A percentile compares a stretch with the other conserved stretches of the same genome.
Evolutionary conservation across 2,797 vertebrate genomes (phyloP).

Genomic region (Hippopotamyrus pictus): DNA sequence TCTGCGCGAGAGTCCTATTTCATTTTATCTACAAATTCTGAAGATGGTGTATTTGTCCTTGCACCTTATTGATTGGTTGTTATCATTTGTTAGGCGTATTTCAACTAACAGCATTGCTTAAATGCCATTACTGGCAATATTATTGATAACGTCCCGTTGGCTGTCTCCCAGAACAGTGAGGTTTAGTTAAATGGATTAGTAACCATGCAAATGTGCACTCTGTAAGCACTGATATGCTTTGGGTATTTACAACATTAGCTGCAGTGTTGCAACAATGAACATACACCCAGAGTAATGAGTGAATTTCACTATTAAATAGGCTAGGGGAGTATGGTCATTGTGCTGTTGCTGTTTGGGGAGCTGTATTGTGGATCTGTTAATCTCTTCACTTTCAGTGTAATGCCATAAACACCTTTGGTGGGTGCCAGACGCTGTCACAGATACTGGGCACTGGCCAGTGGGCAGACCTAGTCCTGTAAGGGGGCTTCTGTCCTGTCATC

Average conservation of each 20-base stretch:
- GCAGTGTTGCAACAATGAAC: neutral
- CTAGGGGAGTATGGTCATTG: neutral
- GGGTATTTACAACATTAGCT: neutral
- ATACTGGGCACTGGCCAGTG: neutral
- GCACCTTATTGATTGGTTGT: neutral
- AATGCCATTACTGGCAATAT: neutral
- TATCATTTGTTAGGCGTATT: neutral
- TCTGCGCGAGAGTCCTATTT: neutral
- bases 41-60: neutral
- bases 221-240: neutral
- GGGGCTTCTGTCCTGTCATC: slow-evolving; percentile 4
- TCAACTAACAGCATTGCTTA: neutral
- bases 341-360: neutral
- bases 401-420: neutral
- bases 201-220: neutral
- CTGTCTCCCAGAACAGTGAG: neutral
- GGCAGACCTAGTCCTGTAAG: neutral
- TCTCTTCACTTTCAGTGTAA: neutral
- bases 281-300: neutral
- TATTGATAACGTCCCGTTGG: neutral
- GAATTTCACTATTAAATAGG: neutral
- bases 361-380: neutral
- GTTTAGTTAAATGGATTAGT: neutral
- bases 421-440: neutral
- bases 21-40: neutral